phyloP scores from a whole-genome alignment of 2,888 invertebrate genomes.

The Uloborus plumipes region DNA sequence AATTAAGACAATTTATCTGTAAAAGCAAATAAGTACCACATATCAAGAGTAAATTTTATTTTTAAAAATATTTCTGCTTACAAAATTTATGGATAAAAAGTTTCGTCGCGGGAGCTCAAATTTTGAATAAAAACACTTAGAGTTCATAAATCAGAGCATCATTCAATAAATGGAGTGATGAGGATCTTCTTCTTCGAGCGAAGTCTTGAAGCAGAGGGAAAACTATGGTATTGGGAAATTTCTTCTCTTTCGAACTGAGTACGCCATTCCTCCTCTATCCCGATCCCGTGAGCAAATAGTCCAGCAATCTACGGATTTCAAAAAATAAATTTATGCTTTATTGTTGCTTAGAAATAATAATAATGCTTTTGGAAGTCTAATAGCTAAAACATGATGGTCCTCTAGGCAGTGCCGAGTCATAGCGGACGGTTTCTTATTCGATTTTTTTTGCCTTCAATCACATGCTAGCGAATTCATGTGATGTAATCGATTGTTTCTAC shows the following conservation, averaged over 20 bases:
- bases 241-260: conserved; percentile 7
- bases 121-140: too few species aligned
- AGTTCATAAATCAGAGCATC: too few species aligned
- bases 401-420: conserved; percentile 45
- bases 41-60: too few species aligned
- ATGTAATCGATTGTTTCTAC: too few species aligned
- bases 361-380: conserved; percentile 24
- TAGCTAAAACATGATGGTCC: conserved; percentile 25
- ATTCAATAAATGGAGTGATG: conserved; percentile 5
- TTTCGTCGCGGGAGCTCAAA: too few species aligned
- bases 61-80: too few species aligned
- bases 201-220: conserved; percentile 3
- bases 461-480: too few species aligned
- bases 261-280: conserved; percentile 30
- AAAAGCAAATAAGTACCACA: too few species aligned
- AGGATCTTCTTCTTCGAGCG: conserved; percentile 25
- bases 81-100: too few species aligned
- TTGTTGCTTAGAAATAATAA: conserved; percentile 31
- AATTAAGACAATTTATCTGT: too few species aligned
- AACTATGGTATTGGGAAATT: conserved; percentile 5
- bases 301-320: conserved; percentile 53
- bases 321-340: conserved; percentile 53
- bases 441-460: too few species aligned
- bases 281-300: conserved; percentile 51
- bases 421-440: neutral